Base-by-base conservation (phyloP, 1,140 invertebrate species). In the Pseudomyrmex pallidus region DNA sequence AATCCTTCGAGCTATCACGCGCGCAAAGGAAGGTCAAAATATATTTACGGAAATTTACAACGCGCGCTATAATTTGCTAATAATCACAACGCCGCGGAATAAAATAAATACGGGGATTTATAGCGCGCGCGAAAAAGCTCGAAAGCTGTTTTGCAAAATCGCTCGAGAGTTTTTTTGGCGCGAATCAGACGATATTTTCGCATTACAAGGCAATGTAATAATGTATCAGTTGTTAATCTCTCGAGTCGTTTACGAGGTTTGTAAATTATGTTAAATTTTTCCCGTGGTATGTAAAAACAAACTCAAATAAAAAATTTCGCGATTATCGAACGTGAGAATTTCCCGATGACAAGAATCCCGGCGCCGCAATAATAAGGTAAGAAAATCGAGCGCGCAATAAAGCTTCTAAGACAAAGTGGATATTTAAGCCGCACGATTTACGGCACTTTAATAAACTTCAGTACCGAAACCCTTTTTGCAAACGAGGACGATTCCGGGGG, bases 371-470 rank as follows among this genome's bases (percentile, higher is more conserved):
- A 62, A 54, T 22, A 46, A 17, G 62, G 10, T 54, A 17, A 57
- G 72, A 83, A 50, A 73, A 86, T 57, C 22, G 52, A 66, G 7
- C 15, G 10, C 12, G 50, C 64, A 67, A 67, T 54, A 66, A 62
- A 78, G 46, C 54, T 66, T 70, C 46, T 10, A 62, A 74, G 66
- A 52, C 44, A 22, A 12, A 74, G 74, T 74, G 54, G 20, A 87
- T 85, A 87, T 88, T 87, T 87, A 88, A 76, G 74, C 59, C 70
- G 67, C 59, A 63, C 85, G 84, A 87, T 87, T 87, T 87, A 62
- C n/a, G 68, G 82, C 74, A 64, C 87, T 87, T 88, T 88, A 88
- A 88, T 87, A 87, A 88, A 87, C 82, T 74, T 84, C 46, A 67
- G 50, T 57, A 72, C 22, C 63, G 85, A 84, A 35, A 35, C 84